These are phyloP conservation scores for Nycticryphes semicollaris DNA, from an alignment of 2,113 vertebrate genomes.

Conservation along the genomic window DNA sequence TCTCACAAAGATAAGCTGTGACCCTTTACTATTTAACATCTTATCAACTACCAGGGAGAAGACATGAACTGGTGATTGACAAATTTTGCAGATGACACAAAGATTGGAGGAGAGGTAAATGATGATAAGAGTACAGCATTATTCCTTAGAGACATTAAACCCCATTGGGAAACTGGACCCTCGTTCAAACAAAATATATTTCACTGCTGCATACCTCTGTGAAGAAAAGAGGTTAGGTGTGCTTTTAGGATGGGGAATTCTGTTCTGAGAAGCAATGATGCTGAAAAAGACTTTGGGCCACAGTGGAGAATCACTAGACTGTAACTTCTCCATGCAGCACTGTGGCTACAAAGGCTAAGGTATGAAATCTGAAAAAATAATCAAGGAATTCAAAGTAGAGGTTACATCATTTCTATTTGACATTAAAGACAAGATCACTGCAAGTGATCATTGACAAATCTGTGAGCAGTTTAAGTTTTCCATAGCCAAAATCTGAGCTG, in stretches of 20 bases:
- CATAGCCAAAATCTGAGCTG: background rate
- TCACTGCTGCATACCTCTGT: background rate
- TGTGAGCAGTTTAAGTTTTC: background rate
- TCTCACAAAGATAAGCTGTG: slow-evolving; percentile 20
- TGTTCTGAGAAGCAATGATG: background rate
- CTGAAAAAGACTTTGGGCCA: background rate
- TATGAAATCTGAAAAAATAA: background rate
- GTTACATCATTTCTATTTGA: background rate
- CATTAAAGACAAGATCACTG: background rate
- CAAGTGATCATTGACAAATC: background rate
- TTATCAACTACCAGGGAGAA: slow-evolving; percentile 17
- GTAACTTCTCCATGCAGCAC: background rate
- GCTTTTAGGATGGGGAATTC: background rate
- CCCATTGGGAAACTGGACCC: background rate
- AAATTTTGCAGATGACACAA: slow-evolving; percentile 41
- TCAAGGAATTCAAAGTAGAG: background rate
- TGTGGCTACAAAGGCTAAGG: background rate
- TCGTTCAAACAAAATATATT: background rate
- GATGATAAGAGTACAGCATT: background rate
- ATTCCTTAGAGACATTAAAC: slow-evolving; percentile 33
- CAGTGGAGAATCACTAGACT: background rate
- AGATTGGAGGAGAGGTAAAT: slow-evolving; percentile 20
- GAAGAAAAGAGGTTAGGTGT: background rate
- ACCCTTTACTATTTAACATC: slow-evolving; percentile 24
- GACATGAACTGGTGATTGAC: slow-evolving; percentile 14